Evolutionary conservation across 2,888 invertebrate genomes (phyloP).

Genomic region (Saturnia pavonia): DNA sequence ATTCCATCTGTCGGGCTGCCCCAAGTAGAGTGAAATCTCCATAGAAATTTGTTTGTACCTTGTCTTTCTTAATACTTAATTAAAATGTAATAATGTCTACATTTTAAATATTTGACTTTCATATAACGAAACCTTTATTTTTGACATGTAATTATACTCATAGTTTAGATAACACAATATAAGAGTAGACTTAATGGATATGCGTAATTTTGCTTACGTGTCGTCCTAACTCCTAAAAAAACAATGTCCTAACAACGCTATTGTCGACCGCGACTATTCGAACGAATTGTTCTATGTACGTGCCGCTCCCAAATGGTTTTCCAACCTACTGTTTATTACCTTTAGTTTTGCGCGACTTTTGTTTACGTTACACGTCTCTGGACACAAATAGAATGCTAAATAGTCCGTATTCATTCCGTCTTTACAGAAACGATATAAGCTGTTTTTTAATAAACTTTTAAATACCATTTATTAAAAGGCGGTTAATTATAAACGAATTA

Average conservation of each 20-base stretch:
- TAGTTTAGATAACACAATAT: conserved; percentile 10
- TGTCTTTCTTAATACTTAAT: no score
- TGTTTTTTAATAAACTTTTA: conserved; percentile 36
- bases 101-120: background rate
- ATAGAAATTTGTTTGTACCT: no score
- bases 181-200: conserved; percentile 39
- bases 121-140: background rate
- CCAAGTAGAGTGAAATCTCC: no score
- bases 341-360: conserved; percentile 65
- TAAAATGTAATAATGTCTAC: no score
- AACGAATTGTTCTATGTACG: conserved; percentile 76
- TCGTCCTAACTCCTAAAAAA: conserved; percentile 73
- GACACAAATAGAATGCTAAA: conserved; percentile 54
- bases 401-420: conserved; percentile 43
- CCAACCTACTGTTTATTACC: conserved; percentile 63
- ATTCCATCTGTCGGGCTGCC: no score
- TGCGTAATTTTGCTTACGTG: conserved; percentile 62
- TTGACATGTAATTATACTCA: background rate
- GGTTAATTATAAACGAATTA: conserved; percentile 47
- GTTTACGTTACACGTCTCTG: conserved; percentile 64
- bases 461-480: conserved; percentile 39
- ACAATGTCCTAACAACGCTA: conserved; percentile 63
- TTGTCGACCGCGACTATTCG: conserved; percentile 72
- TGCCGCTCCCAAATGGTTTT: conserved; percentile 55
- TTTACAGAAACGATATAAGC: conserved; percentile 37